Evolutionary conservation across 2,113 vertebrate species (phyloP).

Genomic region (Entelurus aequoreus): DNA sequence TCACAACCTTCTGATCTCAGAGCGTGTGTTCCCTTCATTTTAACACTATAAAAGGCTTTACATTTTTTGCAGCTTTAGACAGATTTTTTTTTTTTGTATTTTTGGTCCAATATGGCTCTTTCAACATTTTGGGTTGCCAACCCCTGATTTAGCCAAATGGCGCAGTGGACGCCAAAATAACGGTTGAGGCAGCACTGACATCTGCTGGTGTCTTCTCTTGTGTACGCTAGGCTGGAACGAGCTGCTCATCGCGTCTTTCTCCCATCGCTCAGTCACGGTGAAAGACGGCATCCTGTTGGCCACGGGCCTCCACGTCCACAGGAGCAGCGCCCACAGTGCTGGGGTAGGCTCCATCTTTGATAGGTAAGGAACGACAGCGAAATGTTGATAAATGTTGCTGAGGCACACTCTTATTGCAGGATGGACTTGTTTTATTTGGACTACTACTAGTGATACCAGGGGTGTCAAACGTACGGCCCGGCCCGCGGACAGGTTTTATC

Average conservation of each 20-base stretch:
- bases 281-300: slow-evolving; percentile 94
- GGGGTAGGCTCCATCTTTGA: slow-evolving; percentile 96
- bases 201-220: slow-evolving; percentile 46
- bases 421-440: neutral
- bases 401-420: neutral
- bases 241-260: slow-evolving; percentile 92
- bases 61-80: no score
- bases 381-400: neutral
- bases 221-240: slow-evolving; percentile 86
- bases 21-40: no score
- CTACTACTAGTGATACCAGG: neutral
- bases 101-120: no score
- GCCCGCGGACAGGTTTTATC: no score
- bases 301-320: slow-evolving; percentile 88
- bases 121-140: no score
- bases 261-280: slow-evolving; percentile 90
- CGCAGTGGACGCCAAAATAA: slow-evolving; percentile 51
- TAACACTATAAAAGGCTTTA: no score
- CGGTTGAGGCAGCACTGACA: slow-evolving; percentile 31
- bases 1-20: no score
- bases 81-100: no score
- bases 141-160: slow-evolving; percentile 35
- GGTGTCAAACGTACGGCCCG: no score
- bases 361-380: slow-evolving; percentile 64
- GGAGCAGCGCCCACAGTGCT: slow-evolving; percentile 91